phyloP scores from a whole-genome alignment of 2,888 invertebrate genomes.

The Dorcus parallelipipedus region DNA sequence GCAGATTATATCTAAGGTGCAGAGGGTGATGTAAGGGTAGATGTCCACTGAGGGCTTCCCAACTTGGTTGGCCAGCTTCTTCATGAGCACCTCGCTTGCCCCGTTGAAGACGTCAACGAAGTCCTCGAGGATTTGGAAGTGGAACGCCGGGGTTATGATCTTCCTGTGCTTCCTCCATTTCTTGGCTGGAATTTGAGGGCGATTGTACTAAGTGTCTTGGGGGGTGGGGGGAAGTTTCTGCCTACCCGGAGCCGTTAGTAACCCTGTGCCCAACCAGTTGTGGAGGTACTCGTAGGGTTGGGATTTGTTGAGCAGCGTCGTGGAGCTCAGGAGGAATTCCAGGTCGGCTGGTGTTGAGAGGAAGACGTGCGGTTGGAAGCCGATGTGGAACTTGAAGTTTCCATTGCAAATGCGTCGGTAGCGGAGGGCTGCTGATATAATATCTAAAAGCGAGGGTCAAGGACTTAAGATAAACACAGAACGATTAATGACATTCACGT shows the following conservation, averaged over 20 bases:
- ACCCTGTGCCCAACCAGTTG: constrained; percentile 26
- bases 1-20: constrained; percentile 61
- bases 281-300: constrained; percentile 17
- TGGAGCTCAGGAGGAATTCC: constrained; percentile 1
- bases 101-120: constrained; percentile 65
- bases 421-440: too few relatives aligned
- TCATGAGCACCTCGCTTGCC: constrained; percentile 55
- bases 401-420: too few relatives aligned
- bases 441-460: too few relatives aligned
- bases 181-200: too few relatives aligned
- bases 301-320: constrained; percentile 20
- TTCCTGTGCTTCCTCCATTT: constrained; percentile 65
- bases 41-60: constrained; percentile 53
- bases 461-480: too few relatives aligned
- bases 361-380: neutral
- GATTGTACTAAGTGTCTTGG: too few relatives aligned
- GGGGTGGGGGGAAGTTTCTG: too few relatives aligned
- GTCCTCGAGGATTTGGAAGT: constrained; percentile 68
- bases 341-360: neutral
- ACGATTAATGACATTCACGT: too few relatives aligned
- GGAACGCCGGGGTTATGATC: constrained; percentile 70
- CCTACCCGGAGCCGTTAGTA: constrained; percentile 24
- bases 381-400: neutral
- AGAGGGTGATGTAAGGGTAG: constrained; percentile 59
- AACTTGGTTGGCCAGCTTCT: constrained; percentile 50